Percentiles rank a stretch among this genome's conserved stretches.
Evolutionary conservation across 2,888 invertebrate species (phyloP).

Genomic region (Chloromyia formosa): DNA sequence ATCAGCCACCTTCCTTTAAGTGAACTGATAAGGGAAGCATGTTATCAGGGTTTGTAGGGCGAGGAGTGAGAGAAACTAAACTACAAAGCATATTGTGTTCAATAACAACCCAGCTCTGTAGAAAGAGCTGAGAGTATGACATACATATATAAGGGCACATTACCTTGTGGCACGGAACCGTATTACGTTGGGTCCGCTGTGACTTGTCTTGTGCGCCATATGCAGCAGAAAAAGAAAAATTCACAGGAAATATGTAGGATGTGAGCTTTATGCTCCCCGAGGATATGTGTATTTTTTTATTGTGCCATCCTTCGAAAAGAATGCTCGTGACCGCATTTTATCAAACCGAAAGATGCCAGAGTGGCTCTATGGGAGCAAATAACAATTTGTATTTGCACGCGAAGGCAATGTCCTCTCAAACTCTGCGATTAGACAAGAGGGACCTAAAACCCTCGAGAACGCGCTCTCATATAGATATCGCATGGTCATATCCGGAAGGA

Average conservation of each 20-base stretch:
- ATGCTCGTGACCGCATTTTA: not conserved
- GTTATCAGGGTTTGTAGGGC: constrained; percentile 15
- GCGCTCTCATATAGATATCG: too few species aligned
- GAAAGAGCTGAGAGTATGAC: not conserved
- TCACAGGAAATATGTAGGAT: constrained; percentile 4
- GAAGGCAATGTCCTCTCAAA: too few species aligned
- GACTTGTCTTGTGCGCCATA: not conserved
- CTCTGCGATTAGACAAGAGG: too few species aligned
- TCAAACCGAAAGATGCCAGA: not conserved
- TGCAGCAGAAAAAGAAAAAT: too few species aligned
- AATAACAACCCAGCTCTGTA: not conserved
- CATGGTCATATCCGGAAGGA: too few species aligned
- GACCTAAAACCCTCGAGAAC: too few species aligned
- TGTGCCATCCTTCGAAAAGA: not conserved
- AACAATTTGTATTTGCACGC: too few species aligned
- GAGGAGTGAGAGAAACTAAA: not conserved
- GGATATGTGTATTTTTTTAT: not conserved
- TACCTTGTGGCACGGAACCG: constrained; percentile 2
- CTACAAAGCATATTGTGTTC: too few species aligned
- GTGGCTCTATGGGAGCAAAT: too few species aligned
- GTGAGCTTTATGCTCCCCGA: not conserved
- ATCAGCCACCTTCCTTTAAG: constrained; percentile 34
- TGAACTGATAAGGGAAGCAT: constrained; percentile 41
- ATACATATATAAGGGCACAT: constrained; percentile 2
- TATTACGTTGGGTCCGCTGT: constrained; percentile 17